Conservation (phyloP, 2,797 vertebrate species). For the Mormyrus proboscirostris region DNA sequence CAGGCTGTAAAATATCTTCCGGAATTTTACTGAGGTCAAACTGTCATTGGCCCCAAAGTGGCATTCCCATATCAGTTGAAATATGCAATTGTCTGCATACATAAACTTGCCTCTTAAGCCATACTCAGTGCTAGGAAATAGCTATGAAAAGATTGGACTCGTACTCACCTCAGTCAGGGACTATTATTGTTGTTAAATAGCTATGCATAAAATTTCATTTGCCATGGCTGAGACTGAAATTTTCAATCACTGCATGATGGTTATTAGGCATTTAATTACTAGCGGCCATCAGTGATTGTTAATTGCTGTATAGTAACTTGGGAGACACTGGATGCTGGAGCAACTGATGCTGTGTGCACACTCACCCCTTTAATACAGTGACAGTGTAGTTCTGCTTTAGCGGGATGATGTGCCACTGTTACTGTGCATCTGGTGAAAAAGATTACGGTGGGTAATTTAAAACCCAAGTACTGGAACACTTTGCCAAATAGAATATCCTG, state of each 20-base stretch:
- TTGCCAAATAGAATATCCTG: not conserved
- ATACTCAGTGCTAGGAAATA: not conserved
- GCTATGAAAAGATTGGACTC: not conserved
- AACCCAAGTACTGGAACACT: not conserved
- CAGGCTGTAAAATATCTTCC: not conserved
- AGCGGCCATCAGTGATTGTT: not conserved
- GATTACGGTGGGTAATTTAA: not conserved
- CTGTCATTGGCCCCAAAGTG: constrained; percentile 3
- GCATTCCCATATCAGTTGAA: not conserved
- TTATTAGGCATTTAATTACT: not conserved
- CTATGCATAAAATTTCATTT: not conserved
- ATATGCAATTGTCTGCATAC: not conserved
- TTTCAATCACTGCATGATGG: not conserved
- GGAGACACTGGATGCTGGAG: not conserved
- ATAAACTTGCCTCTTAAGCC: constrained; percentile 22
- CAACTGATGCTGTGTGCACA: not conserved
- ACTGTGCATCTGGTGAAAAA: not conserved
- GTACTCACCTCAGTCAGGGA: not conserved
- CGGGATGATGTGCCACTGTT: not conserved
- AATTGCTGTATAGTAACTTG: not conserved
- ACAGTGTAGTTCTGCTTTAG: not conserved
- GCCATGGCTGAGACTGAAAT: not conserved
- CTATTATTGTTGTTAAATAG: not conserved
- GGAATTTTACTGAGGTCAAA: not conserved
- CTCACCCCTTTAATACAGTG: not conserved